Evolutionary conservation across 1,140 invertebrate species (phyloP).

Genomic region (Hyles vespertilio): DNA sequence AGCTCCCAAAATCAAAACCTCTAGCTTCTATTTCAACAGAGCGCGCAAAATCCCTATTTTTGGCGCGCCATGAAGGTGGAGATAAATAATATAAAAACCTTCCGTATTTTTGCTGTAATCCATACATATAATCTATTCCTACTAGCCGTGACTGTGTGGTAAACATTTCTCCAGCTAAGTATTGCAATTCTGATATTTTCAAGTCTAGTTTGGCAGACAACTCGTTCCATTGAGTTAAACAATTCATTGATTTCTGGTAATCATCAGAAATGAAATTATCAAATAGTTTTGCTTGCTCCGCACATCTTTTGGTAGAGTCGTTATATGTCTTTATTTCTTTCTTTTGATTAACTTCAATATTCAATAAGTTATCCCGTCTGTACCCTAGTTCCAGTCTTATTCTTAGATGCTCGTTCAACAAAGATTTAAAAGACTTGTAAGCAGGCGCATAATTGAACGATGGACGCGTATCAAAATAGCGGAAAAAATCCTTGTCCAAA

Average conservation of each 20-base stretch:
- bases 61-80: constrained; percentile 74
- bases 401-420: constrained; percentile 34
- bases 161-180: constrained; percentile 60
- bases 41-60: constrained; percentile 62
- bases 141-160: constrained; percentile 75
- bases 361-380: constrained; percentile 74
- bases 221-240: constrained; percentile 68
- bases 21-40: constrained; percentile 62
- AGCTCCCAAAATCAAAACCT: constrained; percentile 56
- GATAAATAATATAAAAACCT: constrained; percentile 80
- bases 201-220: constrained; percentile 59
- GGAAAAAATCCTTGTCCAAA: constrained; percentile 44
- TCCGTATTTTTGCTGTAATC: constrained; percentile 78
- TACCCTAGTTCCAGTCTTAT: constrained; percentile 60
- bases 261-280: constrained; percentile 78
- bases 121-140: constrained; percentile 78
- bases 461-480: constrained; percentile 28
- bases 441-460: constrained; percentile 22
- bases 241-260: constrained; percentile 76
- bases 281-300: constrained; percentile 72
- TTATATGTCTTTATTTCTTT: constrained; percentile 72
- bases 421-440: constrained; percentile 43
- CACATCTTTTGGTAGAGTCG: constrained; percentile 63
- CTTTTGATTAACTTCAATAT: constrained; percentile 74
- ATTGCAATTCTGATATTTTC: constrained; percentile 59